phyloP scores from a whole-genome alignment of 2,888 invertebrate species.

The Ormyrus nitidulus region DNA sequence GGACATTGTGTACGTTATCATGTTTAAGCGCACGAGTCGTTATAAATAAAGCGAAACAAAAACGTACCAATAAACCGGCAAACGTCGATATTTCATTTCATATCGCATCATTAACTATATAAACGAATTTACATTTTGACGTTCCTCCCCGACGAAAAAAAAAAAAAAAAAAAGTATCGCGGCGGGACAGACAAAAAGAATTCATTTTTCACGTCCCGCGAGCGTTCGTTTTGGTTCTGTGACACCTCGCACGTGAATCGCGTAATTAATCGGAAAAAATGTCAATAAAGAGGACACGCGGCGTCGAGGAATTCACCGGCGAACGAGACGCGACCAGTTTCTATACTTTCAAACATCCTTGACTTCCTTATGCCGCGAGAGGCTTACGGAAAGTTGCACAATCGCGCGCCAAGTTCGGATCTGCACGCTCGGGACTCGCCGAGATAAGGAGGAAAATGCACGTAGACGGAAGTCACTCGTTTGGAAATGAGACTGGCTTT shows the following conservation, averaged over 20 bases:
- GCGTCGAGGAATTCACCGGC: constrained; percentile 24
- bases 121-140: constrained; percentile 1
- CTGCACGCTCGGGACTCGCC: not conserved
- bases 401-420: constrained; percentile 38
- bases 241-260: too few relatives aligned
- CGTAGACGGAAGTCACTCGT: constrained; percentile 1
- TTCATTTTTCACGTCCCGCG: not conserved
- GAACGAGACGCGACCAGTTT: constrained; percentile 58
- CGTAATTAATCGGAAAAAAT: constrained; percentile 21
- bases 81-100: constrained; percentile 7
- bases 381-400: constrained; percentile 53
- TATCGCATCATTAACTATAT: not conserved
- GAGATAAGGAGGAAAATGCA: not conserved
- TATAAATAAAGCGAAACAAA: constrained; percentile 18
- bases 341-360: constrained; percentile 74
- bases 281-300: constrained; percentile 11
- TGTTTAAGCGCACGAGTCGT: not conserved
- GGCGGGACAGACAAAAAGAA: not conserved
- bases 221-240: not conserved
- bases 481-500: not conserved
- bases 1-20: not conserved
- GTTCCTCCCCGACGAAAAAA: not conserved
- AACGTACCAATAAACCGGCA: not conserved
- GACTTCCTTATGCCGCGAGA: constrained; percentile 69
- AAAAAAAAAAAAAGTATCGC: not conserved